Base-by-base conservation (phyloP, 2,888 invertebrate species). In the Drosophila aldrichi region DNA sequence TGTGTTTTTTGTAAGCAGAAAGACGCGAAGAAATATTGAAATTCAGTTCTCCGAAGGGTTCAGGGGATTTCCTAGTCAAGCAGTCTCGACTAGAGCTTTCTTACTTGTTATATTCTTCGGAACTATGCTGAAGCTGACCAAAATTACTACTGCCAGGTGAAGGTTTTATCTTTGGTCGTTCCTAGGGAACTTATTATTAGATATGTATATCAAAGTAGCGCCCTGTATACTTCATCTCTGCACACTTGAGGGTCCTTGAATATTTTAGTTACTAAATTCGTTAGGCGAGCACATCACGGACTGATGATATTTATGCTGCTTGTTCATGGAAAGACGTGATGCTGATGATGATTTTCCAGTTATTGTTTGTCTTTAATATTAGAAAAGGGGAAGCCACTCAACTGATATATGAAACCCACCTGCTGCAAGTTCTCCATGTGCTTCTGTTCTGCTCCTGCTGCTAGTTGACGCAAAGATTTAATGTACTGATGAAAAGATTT, bases 311-410 rank as follows among this genome's bases (percentile, higher is more conserved):
- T n/a, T n/a, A n/a, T 60, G 82, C 49, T 70, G 54, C 56, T 61
- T 65, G 66, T 57, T 48, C 55, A 46, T 5, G 12, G 32, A 12
- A 16, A 36, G 12, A 2, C 34, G 56, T 20, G 29, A 60, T 25
- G 43, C 22, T 22, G 25, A 20, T 63, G 43, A 18, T 20, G 41
- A 55, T 64, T 62, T 73, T 55, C 69, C 73, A 73, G 78, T 65
- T 71, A 73, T 52, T 82, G 78, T 83, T 75, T 78, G 56, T 65
- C 46, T 70, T 67, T 60, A 61, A 75, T 69, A 76, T 72, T 67
- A 58, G 56, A 56, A 63, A 49, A 41, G 40, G 12, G 20, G 34
- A 63, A 12, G 8, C 51, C n/a, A 20, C 20, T 41, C 32, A 20
- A 48, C 29, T 38, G 48, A 48, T 16, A 16, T 34, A 51, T 16